These are phyloP conservation scores for Selene dorsalis DNA, from an alignment of 2,797 vertebrate genomes.

Conservation along the genomic window DNA sequence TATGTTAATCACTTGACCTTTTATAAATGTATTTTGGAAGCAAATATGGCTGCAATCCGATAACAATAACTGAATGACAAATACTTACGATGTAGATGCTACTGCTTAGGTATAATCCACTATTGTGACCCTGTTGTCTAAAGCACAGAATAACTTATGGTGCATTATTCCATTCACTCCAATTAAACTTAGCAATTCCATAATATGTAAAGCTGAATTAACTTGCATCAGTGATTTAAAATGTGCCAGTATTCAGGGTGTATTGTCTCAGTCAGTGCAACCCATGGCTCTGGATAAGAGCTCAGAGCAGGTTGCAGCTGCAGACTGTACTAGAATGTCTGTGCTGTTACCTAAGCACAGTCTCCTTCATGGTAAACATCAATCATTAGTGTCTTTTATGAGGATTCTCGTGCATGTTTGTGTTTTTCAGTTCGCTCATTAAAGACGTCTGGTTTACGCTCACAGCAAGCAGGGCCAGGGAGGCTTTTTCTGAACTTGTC, in stretches of 20 bases:
- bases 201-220: background rate
- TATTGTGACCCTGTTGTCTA: too few relatives aligned
- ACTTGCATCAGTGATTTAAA: background rate
- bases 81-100: background rate
- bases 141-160: too few relatives aligned
- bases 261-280: background rate
- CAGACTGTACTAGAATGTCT: constrained; percentile 62
- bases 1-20: background rate
- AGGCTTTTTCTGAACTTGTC: constrained; percentile 25
- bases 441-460: constrained; percentile 66
- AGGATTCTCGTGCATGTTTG: constrained; percentile 64
- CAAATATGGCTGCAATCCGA: background rate
- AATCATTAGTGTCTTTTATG: constrained; percentile 77
- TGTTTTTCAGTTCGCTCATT: constrained; percentile 70
- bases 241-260: background rate
- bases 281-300: constrained; percentile 12
- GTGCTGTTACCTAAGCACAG: constrained; percentile 59
- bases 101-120: background rate
- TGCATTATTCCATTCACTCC: background rate
- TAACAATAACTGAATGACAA: background rate
- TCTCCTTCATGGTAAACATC: constrained; percentile 70
- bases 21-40: background rate
- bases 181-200: background rate
- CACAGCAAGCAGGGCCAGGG: constrained; percentile 46
- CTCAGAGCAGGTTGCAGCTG: constrained; percentile 55